A percentile compares a stretch with the other conserved stretches of the same genome.
phyloP scores from a whole-genome alignment of 2,797 vertebrate genomes.

The Pteropus rufus region DNA sequence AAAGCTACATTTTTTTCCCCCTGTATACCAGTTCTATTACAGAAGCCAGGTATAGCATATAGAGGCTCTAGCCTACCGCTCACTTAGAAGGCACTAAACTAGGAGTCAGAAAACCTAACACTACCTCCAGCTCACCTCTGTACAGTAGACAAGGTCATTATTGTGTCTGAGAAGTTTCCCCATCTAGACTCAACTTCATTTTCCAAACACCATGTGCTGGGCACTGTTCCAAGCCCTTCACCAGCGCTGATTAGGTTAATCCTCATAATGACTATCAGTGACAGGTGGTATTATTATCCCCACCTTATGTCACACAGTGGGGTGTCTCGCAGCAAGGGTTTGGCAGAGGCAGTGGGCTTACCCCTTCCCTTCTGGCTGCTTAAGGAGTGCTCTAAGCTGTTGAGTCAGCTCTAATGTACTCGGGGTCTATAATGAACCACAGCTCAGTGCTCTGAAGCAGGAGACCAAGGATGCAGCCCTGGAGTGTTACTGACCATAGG shows the following conservation, averaged over 20 bases:
- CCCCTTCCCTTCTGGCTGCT: background rate
- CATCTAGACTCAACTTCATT: background rate
- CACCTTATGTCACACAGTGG: background rate
- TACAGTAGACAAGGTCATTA: background rate
- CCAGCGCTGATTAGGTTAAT: background rate
- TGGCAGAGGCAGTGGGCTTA: background rate
- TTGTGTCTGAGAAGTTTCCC: background rate
- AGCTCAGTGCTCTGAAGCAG: background rate
- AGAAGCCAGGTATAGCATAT: background rate
- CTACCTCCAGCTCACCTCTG: background rate
- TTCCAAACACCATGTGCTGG: background rate
- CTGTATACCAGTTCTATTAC: background rate
- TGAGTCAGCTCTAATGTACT: too few species aligned
- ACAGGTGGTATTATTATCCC: background rate
- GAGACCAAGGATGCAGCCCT: background rate
- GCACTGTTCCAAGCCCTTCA: background rate
- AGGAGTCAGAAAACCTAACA: background rate
- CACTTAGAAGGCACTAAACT: background rate
- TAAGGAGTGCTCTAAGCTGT: background rate
- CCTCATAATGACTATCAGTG: background rate
- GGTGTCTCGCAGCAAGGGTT: background rate
- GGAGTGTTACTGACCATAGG: background rate
- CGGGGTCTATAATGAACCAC: background rate
- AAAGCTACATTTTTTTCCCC: background rate
- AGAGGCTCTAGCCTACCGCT: background rate